Conservation (phyloP, 2,113 vertebrate species). For the Condylura cristata region DNA sequence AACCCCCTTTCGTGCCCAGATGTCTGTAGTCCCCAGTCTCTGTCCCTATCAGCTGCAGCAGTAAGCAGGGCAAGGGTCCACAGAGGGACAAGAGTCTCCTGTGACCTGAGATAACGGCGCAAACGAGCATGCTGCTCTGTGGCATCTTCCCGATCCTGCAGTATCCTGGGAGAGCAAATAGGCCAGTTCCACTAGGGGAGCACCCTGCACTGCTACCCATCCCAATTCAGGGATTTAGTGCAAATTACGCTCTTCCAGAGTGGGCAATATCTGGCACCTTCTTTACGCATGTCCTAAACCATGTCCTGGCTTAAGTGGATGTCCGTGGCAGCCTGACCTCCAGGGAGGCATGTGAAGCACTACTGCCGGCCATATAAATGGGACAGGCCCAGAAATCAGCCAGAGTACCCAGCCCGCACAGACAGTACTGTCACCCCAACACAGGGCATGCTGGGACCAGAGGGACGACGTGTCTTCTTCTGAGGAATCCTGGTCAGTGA, state of each 20-base stretch:
- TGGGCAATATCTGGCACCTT: neutral
- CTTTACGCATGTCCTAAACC: neutral
- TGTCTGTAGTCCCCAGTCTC: neutral
- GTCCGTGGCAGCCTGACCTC: fast-evolving
- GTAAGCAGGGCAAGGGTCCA: too few relatives aligned
- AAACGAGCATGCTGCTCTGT: too few relatives aligned
- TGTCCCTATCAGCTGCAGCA: too few relatives aligned
- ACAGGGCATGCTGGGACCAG: fast-evolving
- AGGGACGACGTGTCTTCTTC: neutral
- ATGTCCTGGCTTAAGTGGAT: neutral
- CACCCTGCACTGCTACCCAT: neutral
- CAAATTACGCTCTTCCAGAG: neutral
- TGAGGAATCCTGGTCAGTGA: too few relatives aligned
- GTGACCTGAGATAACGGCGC: neutral
- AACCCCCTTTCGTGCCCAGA: neutral
- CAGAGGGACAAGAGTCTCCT: too few relatives aligned
- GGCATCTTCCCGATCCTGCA: neutral
- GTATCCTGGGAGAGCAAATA: neutral
- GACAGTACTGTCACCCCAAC: neutral
- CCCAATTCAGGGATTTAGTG: neutral
- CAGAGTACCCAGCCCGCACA: too few relatives aligned
- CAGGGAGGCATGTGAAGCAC: neutral
- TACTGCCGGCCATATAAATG: too few relatives aligned
- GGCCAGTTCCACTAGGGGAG: neutral
- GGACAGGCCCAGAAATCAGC: neutral